Percentiles rank a stretch among this genome's conserved stretches.
Evolutionary conservation across 2,888 invertebrate genomes (phyloP).

Genomic region (Cataglyphis altisquamis): DNA sequence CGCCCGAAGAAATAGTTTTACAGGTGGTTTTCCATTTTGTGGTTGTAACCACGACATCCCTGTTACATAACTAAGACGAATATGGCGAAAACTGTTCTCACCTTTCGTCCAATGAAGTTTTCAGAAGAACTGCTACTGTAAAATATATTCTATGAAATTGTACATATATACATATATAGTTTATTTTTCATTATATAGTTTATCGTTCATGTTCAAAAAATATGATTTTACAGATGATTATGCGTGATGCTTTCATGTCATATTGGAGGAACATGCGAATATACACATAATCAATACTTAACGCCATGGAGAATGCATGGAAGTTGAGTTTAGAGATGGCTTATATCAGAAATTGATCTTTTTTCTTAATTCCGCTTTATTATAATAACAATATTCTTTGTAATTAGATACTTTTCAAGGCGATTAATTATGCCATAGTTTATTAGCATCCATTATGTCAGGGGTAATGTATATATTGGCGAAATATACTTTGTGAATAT

Average conservation of each 20-base stretch:
- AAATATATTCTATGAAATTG: background rate
- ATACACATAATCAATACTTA: constrained; percentile 31
- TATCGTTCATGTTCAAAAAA: background rate
- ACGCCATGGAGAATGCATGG: constrained; percentile 7
- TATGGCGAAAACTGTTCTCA: constrained; percentile 48
- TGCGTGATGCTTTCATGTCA: constrained; percentile 28
- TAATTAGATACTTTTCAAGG: constrained; percentile 26
- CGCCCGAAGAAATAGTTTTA: constrained; percentile 62
- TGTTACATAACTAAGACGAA: constrained; percentile 49
- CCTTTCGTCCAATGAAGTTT: background rate
- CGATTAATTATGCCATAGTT: constrained; percentile 20
- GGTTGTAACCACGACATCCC: constrained; percentile 36
- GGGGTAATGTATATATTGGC: background rate
- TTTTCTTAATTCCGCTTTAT: constrained; percentile 8
- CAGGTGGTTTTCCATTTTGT: constrained; percentile 58
- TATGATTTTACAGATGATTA: constrained; percentile 46
- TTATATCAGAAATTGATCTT: constrained; percentile 30
- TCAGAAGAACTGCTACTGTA: background rate
- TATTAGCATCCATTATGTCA: background rate
- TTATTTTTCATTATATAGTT: background rate
- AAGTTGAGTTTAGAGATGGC: constrained; percentile 18
- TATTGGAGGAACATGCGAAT: constrained; percentile 27
- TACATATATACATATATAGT: too few relatives aligned
- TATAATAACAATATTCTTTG: constrained; percentile 35
- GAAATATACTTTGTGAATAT: background rate